Base-by-base conservation (phyloP, 2,113 vertebrate species). In the Rhineura floridana region DNA sequence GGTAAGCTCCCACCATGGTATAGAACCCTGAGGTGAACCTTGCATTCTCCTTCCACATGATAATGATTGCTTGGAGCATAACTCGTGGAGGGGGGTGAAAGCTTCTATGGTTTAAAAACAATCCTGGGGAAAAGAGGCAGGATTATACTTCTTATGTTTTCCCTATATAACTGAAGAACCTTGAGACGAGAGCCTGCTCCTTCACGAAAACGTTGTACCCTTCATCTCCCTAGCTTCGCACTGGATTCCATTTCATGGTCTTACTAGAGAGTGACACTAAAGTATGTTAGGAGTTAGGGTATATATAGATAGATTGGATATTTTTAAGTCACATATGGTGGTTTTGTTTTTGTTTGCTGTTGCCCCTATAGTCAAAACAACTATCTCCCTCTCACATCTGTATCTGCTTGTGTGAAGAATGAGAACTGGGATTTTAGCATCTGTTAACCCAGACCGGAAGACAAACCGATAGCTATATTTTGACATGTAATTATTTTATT, bases 401-500 rank as follows among this genome's bases (percentile, higher is more conserved):
- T 28, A 76, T 44, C 73, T 76, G 23, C 44, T 46, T 44, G 9
- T 76, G 23, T 25, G 19, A 73, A 73, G 73, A 76, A 76, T 28
- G 73, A 76, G 25, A 76, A 13, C 33, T 33, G 23, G 25, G 30
- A 55, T 63, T 89, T 73, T 11, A n/a, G 33, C 0, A 30, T 65
- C 13, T 0, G 0, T 28, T 55, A 1, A 21, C 69, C 42, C n/a
- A 1, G 36, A 3, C 13, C 8, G 0, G 62, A 75, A 75, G 42
- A 0, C 1, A 6, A 81, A 81, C 72, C 7, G 39, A 3, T 1
- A 8, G 9, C 17, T 83, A 10, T 28, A 15, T 30, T 65, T 28
- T 52, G 23, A 3, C 36, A 1, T 25, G 23, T 52, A 59, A 42
- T 42, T 2, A 0, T 50, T 67, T 84, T 39, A 0, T 77, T 39